Evolutionary conservation across 2,797 vertebrate species (phyloP), one percentile per base, ranked within the genome.

Genomic region (Acrossocheilus wenchowensis): DNA sequence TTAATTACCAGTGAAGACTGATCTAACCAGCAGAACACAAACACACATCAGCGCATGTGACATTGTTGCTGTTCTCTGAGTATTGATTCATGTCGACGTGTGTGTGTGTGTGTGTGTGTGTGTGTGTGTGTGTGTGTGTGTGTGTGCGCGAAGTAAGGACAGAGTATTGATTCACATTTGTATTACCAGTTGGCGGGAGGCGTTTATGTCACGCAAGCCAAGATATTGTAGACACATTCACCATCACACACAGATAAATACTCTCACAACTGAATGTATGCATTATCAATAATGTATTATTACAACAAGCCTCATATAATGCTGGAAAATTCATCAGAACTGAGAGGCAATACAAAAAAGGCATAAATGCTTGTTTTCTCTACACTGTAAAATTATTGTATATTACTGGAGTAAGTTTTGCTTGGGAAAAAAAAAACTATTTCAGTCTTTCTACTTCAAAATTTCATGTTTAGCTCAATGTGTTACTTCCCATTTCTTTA

Each of bases 161-260:
- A 52, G 9, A 54, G 60, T 19, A 80, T 80, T 80, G 78, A 80
- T 64, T 80, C 78, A 45, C 39, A 64, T 66, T 45, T 64, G 41
- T 80, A 48, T 80, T 80, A 48, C 36, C 10, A 57, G 36, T 43
- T 50, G 45, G 36, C 23, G 3, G 30, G 74, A 54, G 50, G 26
- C n/a, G 43, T 60, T 60, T 60, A 45, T 45, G 39, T 73, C 39
- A 72, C 36, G 1, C 15, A 6, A 36, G 66, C 39, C 15, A 8
- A 62, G 52, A 36, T 78, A 43, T 60, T 74, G 48, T 74, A 74
- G 19, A 52, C 73, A 48, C 43, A 52, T 74, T 12, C 43, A n/a
- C 6, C 41, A 17, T 48, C 54, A n/a, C 21, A 54, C 4, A 64
- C 11, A 64, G 21, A 23, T 60, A n/a, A n/a, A 60, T 14, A 64